phyloP scores from a whole-genome alignment of 2,888 invertebrate species.

The Agonopterix arenella region DNA sequence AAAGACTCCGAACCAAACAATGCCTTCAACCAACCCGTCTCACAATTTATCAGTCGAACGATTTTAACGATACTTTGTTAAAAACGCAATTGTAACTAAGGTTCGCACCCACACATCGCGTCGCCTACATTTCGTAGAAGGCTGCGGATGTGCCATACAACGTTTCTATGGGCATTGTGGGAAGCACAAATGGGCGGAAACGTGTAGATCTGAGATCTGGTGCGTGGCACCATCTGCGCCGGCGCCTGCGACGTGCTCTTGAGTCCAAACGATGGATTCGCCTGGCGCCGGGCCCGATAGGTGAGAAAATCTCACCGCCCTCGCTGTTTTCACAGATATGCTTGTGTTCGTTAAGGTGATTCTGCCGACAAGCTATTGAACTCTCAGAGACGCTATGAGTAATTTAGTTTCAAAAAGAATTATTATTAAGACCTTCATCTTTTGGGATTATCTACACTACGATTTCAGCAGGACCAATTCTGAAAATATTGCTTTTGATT shows the following conservation, averaged over 20 bases:
- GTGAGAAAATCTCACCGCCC: conserved; percentile 63
- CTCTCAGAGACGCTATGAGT: conserved; percentile 14
- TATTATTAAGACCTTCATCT: too few relatives aligned
- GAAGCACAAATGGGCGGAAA: conserved; percentile 65
- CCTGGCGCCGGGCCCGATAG: conserved; percentile 52
- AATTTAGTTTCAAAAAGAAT: too few relatives aligned
- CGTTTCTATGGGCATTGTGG: conserved; percentile 56
- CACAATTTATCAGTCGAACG: conserved; percentile 8
- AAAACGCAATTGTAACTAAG: conserved; percentile 45
- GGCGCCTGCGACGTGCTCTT: conserved; percentile 34
- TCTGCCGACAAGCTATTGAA: conserved; percentile 20
- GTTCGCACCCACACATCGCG: conserved; percentile 40
- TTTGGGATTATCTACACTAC: too few relatives aligned
- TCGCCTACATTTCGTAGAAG: conserved; percentile 66
- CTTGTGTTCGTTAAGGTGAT: not conserved
- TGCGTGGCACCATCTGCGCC: conserved; percentile 42
- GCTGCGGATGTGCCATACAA: conserved; percentile 25
- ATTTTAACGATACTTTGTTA: conserved; percentile 39
- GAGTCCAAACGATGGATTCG: conserved; percentile 20
- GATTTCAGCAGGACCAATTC: too few relatives aligned
- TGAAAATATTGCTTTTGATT: too few relatives aligned
- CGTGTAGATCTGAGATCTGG: conserved; percentile 29
- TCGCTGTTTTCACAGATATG: not conserved
- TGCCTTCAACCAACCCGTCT: not conserved
- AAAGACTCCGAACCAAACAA: not conserved